Evolutionary conservation across 1,140 invertebrate genomes (phyloP).

Genomic region (Eulimnadia texana): DNA sequence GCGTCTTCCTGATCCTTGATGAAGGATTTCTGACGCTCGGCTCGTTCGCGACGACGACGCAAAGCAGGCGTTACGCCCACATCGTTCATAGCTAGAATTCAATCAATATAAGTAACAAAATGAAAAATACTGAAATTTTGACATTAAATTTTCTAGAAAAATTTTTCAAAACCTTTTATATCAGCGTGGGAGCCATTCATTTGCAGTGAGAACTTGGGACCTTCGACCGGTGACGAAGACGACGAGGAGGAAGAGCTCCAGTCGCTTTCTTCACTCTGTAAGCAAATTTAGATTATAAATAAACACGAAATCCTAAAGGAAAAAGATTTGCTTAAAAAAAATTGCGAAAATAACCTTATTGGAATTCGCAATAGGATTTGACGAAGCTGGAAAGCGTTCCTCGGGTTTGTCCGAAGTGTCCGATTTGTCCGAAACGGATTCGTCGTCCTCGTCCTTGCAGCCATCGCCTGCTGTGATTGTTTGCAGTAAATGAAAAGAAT

Average conservation of each 20-base stretch:
- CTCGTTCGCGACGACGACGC: conserved; percentile 52
- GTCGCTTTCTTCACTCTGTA: conserved; percentile 18
- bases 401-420: conserved; percentile 13
- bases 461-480: neutral
- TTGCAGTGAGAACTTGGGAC: neutral
- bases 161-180: conserved; percentile 6
- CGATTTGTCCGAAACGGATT: neutral
- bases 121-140: neutral
- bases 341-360: neutral
- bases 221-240: conserved; percentile 17
- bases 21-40: conserved; percentile 62
- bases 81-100: conserved; percentile 26
- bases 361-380: neutral
- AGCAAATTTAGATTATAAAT: no score
- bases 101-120: no score
- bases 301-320: no score
- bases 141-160: neutral
- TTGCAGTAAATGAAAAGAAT: conserved; percentile 10
- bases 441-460: conserved; percentile 3
- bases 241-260: conserved; percentile 20
- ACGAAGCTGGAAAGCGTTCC: conserved; percentile 11
- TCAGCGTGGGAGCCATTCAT: conserved; percentile 4
- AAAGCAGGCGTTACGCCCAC: conserved; percentile 59
- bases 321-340: no score
- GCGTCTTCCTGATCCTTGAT: conserved; percentile 50